These are phyloP conservation scores for Prionace glauca DNA, from an alignment of 2,797 vertebrate genomes.

Conservation along the genomic window DNA sequence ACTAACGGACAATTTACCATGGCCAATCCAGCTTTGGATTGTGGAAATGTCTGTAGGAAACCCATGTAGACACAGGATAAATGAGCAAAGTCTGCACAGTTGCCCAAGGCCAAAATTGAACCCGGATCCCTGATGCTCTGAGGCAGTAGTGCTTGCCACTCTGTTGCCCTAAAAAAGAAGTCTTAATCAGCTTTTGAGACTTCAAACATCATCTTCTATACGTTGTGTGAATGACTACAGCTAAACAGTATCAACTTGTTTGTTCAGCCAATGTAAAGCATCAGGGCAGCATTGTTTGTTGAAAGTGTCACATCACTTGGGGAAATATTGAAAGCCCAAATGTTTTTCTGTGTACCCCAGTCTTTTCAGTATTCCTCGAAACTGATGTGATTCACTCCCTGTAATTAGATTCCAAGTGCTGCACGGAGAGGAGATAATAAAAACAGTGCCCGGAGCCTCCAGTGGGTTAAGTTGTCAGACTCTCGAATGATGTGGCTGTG, in stretches of 20 bases:
- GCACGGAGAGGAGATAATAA: neutral
- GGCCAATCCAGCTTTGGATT: no score
- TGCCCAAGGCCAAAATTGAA: no score
- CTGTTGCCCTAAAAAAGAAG: neutral
- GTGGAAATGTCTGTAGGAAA: no score
- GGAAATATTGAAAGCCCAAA: neutral
- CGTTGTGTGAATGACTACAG: no score
- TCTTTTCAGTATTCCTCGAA: neutral
- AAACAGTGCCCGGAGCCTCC: neutral
- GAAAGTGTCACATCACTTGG: neutral
- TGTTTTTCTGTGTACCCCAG: neutral
- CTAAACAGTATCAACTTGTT: neutral
- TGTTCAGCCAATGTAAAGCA: neutral
- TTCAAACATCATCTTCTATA: no score
- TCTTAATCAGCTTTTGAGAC: neutral
- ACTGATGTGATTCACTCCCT: neutral
- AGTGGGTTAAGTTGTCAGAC: neutral
- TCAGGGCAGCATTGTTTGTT: neutral
- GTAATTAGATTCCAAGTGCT: neutral
- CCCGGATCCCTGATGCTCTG: no score
- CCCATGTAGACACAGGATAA: no score
- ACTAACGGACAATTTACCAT: no score
- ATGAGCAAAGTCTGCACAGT: no score
- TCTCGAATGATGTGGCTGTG: neutral
- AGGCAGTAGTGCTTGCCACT: no score